Evolutionary conservation across 1,140 invertebrate species (phyloP).

Genomic region (Pollicipes pollicipes): DNA sequence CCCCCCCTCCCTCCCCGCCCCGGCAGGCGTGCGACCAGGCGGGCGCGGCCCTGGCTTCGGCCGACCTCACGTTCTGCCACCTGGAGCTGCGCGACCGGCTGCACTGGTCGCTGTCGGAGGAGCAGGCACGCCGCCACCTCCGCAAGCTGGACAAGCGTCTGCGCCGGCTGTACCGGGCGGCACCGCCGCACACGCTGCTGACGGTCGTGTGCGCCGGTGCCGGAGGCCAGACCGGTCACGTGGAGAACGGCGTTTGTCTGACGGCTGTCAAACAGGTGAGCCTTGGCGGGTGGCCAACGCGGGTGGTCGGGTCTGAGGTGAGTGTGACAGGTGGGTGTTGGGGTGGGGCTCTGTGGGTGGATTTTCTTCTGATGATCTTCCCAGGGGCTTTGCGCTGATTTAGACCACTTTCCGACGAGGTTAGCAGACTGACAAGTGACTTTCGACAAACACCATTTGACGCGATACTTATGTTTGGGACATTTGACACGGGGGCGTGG

Average conservation of each 20-base stretch:
- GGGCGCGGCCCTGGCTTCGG: not conserved
- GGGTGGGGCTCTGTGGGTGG: not conserved
- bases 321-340: too few relatives aligned
- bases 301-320: not conserved
- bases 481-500: too few relatives aligned
- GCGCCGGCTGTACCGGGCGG: conserved; percentile 3
- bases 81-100: not conserved
- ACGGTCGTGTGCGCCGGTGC: not conserved
- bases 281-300: too few relatives aligned
- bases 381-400: too few relatives aligned
- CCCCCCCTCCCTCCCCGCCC: too few relatives aligned
- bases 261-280: not conserved
- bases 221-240: not conserved
- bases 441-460: too few relatives aligned
- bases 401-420: too few relatives aligned
- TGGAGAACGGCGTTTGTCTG: not conserved
- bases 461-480: too few relatives aligned
- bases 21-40: not conserved
- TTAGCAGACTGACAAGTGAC: too few relatives aligned
- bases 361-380: not conserved
- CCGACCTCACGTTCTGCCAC: not conserved
- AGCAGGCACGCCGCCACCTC: not conserved
- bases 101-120: not conserved
- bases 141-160: not conserved
- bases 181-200: not conserved